Percentiles rank a stretch among this genome's conserved stretches.
phyloP scores from a whole-genome alignment of 2,888 invertebrate genomes.

The Therioaphis trifolii region DNA sequence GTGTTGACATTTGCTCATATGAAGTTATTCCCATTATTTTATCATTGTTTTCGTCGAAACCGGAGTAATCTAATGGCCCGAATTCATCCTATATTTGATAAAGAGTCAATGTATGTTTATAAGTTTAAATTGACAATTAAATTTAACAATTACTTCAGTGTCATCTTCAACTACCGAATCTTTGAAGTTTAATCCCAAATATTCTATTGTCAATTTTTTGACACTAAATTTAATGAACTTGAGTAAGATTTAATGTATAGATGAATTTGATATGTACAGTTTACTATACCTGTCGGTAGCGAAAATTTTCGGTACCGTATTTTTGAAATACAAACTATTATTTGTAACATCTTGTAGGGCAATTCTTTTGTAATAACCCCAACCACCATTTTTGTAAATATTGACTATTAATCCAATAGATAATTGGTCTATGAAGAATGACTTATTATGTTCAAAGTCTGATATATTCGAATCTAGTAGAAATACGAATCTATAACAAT shows the following conservation, averaged over 20 bases:
- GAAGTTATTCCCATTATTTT: slow-evolving; percentile 71
- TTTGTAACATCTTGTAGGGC: background rate
- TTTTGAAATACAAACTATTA: too few species aligned
- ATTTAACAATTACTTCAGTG: background rate
- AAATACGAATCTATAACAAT: slow-evolving; percentile 27
- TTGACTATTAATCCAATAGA: slow-evolving; percentile 32
- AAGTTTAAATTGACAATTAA: too few species aligned
- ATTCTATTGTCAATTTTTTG: background rate
- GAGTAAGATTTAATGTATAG: too few species aligned
- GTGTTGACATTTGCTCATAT: too few species aligned
- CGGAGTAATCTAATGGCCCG: slow-evolving; percentile 73
- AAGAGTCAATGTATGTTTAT: background rate
- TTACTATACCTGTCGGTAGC: background rate
- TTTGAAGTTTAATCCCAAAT: too few species aligned
- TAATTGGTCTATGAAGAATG: slow-evolving; percentile 44
- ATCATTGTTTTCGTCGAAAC: slow-evolving; percentile 68
- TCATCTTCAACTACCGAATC: slow-evolving; percentile 28
- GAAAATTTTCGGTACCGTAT: background rate
- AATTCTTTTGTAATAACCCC: slow-evolving; percentile 31
- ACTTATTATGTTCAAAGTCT: background rate
- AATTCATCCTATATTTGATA: slow-evolving; percentile 69
- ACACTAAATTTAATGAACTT: slow-evolving; percentile 3
- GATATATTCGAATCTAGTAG: slow-evolving; percentile 32
- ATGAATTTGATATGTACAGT: too few species aligned
- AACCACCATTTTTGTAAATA: slow-evolving; percentile 47